A percentile compares a stretch with the other conserved stretches of the same genome.
These are phyloP conservation scores for Ectobius pallidus DNA, from an alignment of 2,888 invertebrate species.

Conservation along the genomic window DNA sequence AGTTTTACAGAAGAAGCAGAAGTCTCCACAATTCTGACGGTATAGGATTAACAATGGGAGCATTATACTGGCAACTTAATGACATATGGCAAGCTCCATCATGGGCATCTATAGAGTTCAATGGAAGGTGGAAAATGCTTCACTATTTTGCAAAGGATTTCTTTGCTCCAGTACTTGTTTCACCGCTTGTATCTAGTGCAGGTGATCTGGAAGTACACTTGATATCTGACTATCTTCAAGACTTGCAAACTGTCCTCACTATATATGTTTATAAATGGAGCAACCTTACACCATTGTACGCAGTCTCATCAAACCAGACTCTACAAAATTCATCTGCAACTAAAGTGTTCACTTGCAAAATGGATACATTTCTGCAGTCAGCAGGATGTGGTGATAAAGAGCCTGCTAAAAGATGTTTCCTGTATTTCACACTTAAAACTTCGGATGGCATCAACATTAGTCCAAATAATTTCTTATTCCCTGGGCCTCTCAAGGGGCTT, in stretches of 20 bases:
- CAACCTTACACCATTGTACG: conserved; percentile 11
- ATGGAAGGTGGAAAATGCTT: conserved; percentile 82
- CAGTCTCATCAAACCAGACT: not conserved
- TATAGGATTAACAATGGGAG: conserved; percentile 88
- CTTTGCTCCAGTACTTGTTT: conserved; percentile 78
- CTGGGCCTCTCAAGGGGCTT: conserved; percentile 61
- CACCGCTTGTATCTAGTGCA: conserved; percentile 48
- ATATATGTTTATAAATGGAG: conserved; percentile 36
- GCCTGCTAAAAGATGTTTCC: conserved; percentile 51
- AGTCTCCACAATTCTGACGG: conserved; percentile 57
- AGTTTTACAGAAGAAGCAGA: conserved; percentile 73
- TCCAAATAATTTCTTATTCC: conserved; percentile 73
- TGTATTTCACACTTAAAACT: conserved; percentile 59
- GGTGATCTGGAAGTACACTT: conserved; percentile 47
- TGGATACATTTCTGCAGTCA: not conserved
- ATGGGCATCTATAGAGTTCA: conserved; percentile 82
- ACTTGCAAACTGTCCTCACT: conserved; percentile 38
- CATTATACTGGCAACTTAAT: conserved; percentile 97
- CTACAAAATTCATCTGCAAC: not conserved
- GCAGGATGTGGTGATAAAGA: conserved; percentile 23
- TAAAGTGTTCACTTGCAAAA: conserved; percentile 21
- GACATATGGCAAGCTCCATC: conserved; percentile 98
- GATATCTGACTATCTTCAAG: conserved; percentile 46
- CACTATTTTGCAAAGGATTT: conserved; percentile 90
- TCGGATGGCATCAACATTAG: conserved; percentile 55